These are phyloP conservation scores for Platalea minor DNA, from an alignment of 2,797 vertebrate genomes.

Conservation along the genomic window DNA sequence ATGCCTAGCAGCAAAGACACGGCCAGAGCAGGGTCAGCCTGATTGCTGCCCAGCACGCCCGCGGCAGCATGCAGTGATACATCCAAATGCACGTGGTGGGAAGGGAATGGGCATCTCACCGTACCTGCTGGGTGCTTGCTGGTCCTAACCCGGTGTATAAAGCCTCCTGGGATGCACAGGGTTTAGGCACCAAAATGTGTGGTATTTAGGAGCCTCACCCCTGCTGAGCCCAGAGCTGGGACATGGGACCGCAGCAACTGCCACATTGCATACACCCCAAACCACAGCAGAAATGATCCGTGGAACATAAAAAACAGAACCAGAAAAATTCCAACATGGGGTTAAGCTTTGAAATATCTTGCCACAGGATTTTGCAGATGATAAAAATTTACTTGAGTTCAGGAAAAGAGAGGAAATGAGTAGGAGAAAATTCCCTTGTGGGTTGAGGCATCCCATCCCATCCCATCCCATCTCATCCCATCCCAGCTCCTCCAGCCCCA, in stretches of 20 bases:
- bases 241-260: accelerated
- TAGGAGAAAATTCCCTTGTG: neutral
- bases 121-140: accelerated
- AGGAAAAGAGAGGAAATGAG: constrained; percentile 51
- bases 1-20: neutral
- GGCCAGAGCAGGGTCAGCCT: neutral
- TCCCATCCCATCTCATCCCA: neutral
- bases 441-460: neutral
- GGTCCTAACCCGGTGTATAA: accelerated
- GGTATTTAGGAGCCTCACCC: neutral
- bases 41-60: neutral
- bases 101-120: neutral
- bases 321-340: neutral
- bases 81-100: accelerated
- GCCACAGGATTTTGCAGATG: constrained; percentile 3
- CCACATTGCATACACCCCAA: accelerated
- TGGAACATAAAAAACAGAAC: neutral
- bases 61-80: accelerated
- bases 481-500: neutral
- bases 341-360: constrained; percentile 43
- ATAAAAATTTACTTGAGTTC: constrained; percentile 3
- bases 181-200: neutral
- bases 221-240: neutral
- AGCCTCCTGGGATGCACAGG: neutral
- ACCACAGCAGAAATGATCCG: neutral